A percentile compares a stretch with the other conserved stretches of the same genome.
These are phyloP conservation scores for Ennomos fuscantarius DNA, from an alignment of 2,888 invertebrate genomes.

Conservation along the genomic window DNA sequence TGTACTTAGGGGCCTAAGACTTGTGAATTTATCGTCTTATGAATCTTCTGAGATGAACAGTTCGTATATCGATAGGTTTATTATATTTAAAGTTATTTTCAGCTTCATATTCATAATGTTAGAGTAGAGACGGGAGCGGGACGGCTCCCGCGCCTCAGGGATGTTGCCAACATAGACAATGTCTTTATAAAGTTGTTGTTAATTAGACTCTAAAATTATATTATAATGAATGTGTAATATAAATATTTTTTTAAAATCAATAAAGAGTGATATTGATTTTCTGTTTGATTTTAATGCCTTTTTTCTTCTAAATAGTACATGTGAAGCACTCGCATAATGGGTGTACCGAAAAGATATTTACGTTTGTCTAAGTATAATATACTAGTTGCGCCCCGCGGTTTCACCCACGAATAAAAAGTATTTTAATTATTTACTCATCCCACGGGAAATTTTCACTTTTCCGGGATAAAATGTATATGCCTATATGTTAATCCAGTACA, in stretches of 20 bases:
- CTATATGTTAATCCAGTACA: no score
- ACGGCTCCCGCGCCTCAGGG: slow-evolving; percentile 35
- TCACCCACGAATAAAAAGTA: no score
- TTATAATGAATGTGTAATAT: slow-evolving; percentile 80
- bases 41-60: slow-evolving; percentile 59
- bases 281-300: slow-evolving; percentile 43
- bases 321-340: no score
- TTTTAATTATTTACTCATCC: no score
- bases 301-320: no score
- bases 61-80: slow-evolving; percentile 62
- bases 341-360: no score
- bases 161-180: slow-evolving; percentile 58
- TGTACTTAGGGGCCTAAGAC: slow-evolving; percentile 77
- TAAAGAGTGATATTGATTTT: slow-evolving; percentile 82
- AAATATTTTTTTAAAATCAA: slow-evolving; percentile 84
- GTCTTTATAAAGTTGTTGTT: slow-evolving; percentile 74
- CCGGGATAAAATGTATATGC: no score
- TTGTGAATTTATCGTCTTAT: slow-evolving; percentile 58
- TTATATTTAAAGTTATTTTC: slow-evolving; percentile 73
- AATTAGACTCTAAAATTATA: slow-evolving; percentile 70
- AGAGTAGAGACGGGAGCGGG: slow-evolving; percentile 47
- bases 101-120: slow-evolving; percentile 68
- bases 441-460: no score
- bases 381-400: no score
- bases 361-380: no score